A percentile compares a stretch with the other conserved stretches of the same genome.
Evolutionary conservation across 1,140 invertebrate species (phyloP).

Genomic region (Zaprionus ghesquierei): DNA sequence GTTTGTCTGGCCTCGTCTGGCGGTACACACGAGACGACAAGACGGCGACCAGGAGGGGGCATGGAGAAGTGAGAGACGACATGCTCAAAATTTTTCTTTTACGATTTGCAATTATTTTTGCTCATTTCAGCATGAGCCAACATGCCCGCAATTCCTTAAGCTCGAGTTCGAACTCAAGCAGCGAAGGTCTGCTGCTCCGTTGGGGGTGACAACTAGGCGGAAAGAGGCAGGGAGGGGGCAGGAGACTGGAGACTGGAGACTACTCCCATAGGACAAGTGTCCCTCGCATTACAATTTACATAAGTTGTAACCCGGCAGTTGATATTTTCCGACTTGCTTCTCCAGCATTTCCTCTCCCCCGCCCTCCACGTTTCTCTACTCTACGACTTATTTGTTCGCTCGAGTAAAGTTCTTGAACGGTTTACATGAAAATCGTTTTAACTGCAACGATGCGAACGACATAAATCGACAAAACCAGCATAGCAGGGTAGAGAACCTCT

Average conservation of each 20-base stretch:
- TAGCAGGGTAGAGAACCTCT: background rate
- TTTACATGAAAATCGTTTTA: constrained; percentile 76
- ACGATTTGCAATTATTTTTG: constrained; percentile 80
- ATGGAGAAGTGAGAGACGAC: constrained; percentile 40
- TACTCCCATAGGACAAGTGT: constrained; percentile 7
- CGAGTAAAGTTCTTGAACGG: constrained; percentile 50
- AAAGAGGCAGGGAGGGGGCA: background rate
- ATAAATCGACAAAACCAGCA: constrained; percentile 32
- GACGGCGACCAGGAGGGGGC: background rate
- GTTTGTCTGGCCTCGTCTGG: constrained; percentile 15
- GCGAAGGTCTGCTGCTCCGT: constrained; percentile 34
- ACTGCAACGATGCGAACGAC: constrained; percentile 50
- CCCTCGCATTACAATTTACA: constrained; percentile 65
- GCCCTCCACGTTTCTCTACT: background rate
- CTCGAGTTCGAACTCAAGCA: constrained; percentile 57
- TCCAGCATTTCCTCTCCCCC: constrained; percentile 7
- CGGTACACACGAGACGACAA: constrained; percentile 32
- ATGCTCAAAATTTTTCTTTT: constrained; percentile 64
- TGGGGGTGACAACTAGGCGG: constrained; percentile 46
- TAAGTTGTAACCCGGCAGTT: constrained; percentile 56
- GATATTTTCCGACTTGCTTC: constrained; percentile 68
- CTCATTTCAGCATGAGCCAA: constrained; percentile 80
- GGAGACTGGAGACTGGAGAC: background rate
- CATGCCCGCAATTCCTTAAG: constrained; percentile 73
- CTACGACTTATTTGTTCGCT: constrained; percentile 61